Percentiles rank a stretch among this genome's conserved stretches.
Conservation (phyloP, 2,888 invertebrate species). For the Ceraclea dissimilis region DNA sequence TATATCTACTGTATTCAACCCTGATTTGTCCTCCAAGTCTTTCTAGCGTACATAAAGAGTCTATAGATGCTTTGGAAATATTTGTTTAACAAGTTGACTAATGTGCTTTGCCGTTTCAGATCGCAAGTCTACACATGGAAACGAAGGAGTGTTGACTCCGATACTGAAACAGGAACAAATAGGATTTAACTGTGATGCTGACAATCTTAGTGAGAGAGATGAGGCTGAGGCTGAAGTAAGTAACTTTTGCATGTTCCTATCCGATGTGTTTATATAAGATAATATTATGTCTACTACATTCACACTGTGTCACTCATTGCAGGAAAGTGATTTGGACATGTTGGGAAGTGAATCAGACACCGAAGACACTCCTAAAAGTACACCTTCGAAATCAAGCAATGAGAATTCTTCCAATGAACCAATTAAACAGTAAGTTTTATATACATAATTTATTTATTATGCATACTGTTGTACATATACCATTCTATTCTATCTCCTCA, state of each 20-base stretch:
- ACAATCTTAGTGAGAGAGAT: conserved; percentile 66
- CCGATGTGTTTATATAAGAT: too few species aligned
- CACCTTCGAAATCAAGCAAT: conserved; percentile 35
- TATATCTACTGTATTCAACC: too few species aligned
- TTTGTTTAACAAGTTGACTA: not conserved
- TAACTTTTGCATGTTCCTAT: not conserved
- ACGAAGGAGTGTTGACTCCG: conserved; percentile 57
- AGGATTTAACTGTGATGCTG: conserved; percentile 59
- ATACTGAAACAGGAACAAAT: conserved; percentile 45
- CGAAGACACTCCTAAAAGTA: conserved; percentile 35
- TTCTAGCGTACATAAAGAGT: too few species aligned
- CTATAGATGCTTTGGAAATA: too few species aligned
- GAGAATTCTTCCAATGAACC: conserved; percentile 41
- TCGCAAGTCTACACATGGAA: conserved; percentile 55
- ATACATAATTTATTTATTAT: not conserved
- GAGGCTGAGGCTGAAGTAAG: conserved; percentile 69
- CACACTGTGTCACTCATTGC: too few species aligned
- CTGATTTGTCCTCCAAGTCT: too few species aligned
- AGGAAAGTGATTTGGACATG: conserved; percentile 50
- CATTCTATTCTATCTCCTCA: too few species aligned
- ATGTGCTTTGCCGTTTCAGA: conserved; percentile 31
- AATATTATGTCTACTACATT: too few species aligned
- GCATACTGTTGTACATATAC: not conserved
- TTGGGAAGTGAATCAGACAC: conserved; percentile 44
- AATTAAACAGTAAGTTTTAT: conserved; percentile 55